Evolutionary conservation across 2,888 invertebrate genomes (phyloP), one percentile per base, ranked within the genome.

Genomic region (Diploptera punctata): DNA sequence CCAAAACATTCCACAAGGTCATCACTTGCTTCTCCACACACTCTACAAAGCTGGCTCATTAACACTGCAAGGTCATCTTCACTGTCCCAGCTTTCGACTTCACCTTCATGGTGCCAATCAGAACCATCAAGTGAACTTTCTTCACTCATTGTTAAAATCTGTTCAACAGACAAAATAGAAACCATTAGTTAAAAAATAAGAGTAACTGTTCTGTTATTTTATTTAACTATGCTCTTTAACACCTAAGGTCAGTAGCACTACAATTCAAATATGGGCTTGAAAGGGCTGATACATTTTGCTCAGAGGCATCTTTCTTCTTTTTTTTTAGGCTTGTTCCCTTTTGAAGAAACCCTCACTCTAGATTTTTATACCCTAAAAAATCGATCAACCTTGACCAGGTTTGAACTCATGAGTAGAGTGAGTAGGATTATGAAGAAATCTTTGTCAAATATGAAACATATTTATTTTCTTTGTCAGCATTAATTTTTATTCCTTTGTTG

Each of bases 1-100:
- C 61, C 73, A 61, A 73, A 73, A 26, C 67, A 62, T 19, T 70
- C 60, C 7, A 68, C 29, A 31, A 73, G 29, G 5, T 68, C 52
- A 5, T 61, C 49, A 38, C 60, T 52, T 29, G 49, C 44, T 54
- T 70, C 44, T 10, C 67, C 73, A 38, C 73, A 73, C 4, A 73
- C 43, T 38, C 73, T 38, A 49, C 73, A 73, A 16, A 70, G 44
- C 61, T 73, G 60, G 19, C 67, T 67, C 16, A 43, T 54, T 57
- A 69, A 18, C n/a, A 47, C 29, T 38, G n/a, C 47, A 21, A 67
- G 47, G 24, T 67, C 67, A n/a, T 67, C 47, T 57, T 29, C 65
- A n/a, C 47, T 65, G n/a, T 26, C 44, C 44, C 29, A 26, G 24
- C 65, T 47, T 47, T 26, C 26, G 9, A 7, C 13, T 1, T 65